A percentile compares a stretch with the other conserved stretches of the same genome.
These are phyloP conservation scores for Zygogramma bicolorata DNA, from an alignment of 2,888 invertebrate genomes.

Conservation along the genomic window DNA sequence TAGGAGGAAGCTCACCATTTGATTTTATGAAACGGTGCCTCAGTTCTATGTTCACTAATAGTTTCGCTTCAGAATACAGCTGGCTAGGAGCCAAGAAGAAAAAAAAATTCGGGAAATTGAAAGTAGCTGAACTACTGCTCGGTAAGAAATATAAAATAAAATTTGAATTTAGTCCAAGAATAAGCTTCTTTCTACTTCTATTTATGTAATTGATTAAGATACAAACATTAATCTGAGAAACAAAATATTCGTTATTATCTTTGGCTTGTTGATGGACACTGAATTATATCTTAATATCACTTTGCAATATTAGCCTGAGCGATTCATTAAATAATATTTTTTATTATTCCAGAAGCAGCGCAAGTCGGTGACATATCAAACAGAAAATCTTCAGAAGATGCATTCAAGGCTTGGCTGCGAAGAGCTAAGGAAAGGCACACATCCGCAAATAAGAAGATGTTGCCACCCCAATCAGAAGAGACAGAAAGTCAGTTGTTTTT, in stretches of 20 bases:
- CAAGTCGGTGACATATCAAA: background rate
- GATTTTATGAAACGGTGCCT: slow-evolving; percentile 11
- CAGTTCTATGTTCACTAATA: slow-evolving; percentile 1
- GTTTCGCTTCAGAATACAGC: slow-evolving; percentile 6
- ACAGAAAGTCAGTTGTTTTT: background rate
- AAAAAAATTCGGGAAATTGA: slow-evolving; percentile 2
- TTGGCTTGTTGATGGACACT: background rate
- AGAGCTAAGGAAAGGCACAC: slow-evolving; percentile 7
- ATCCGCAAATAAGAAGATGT: background rate
- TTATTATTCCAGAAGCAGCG: background rate
- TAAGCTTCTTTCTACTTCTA: background rate
- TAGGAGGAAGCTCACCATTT: slow-evolving; percentile 1
- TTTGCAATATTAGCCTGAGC: background rate
- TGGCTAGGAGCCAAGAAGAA: slow-evolving; percentile 14
- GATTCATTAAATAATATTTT: background rate
- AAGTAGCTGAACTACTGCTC: slow-evolving; percentile 5
- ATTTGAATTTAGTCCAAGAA: background rate
- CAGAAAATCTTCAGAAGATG: slow-evolving; percentile 6
- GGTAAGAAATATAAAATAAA: slow-evolving; percentile 9
- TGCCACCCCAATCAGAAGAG: background rate
- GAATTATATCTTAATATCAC: background rate
- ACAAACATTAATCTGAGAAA: background rate
- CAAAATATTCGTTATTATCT: background rate
- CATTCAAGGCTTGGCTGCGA: slow-evolving; percentile 4
- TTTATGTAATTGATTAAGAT: background rate